Evolutionary conservation across 2,797 vertebrate species (phyloP).

Genomic region (Myotis vivesi): DNA sequence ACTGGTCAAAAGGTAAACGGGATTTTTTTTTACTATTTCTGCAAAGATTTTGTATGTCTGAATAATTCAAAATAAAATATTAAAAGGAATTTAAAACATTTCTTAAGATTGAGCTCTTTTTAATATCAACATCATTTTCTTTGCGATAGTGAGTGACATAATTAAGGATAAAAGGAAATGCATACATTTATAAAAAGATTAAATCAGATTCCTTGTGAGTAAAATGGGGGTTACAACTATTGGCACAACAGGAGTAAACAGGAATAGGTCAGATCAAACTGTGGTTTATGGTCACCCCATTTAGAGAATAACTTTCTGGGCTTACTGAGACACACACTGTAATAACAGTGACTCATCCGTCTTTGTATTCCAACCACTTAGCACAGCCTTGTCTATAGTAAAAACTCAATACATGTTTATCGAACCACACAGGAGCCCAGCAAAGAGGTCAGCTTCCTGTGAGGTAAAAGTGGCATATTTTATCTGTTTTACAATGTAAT

Average conservation of each 20-base stretch:
- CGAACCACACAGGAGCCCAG: neutral
- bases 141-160: neutral
- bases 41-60: neutral
- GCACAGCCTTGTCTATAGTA: neutral
- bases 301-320: neutral
- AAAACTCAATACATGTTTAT: neutral
- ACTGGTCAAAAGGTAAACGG: neutral
- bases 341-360: neutral
- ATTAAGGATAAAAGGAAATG: neutral
- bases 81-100: neutral
- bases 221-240: neutral
- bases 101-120: neutral
- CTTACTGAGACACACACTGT: neutral
- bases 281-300: neutral
- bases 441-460: neutral
- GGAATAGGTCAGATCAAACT: neutral
- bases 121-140: neutral
- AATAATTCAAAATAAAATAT: conserved; percentile 19
- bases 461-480: neutral
- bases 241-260: neutral
- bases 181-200: neutral
- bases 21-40: neutral
- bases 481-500: neutral
- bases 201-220: neutral
- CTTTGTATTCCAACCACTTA: neutral